Base-by-base conservation (phyloP, 2,888 invertebrate species). In the Diadegma fenestrale region DNA sequence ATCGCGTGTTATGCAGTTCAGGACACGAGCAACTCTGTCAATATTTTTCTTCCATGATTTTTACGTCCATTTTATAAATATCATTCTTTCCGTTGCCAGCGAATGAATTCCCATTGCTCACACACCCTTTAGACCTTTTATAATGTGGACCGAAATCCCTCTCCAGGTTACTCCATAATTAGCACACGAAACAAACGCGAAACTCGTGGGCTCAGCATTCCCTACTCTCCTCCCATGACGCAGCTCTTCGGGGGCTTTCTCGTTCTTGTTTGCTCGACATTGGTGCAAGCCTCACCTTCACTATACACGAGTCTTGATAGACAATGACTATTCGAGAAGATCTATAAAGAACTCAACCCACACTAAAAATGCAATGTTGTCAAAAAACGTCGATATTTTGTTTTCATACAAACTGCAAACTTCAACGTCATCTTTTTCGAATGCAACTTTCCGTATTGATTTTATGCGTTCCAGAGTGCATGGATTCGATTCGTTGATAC, bases 101-200 rank as follows among this genome's bases (percentile, higher is more conserved):
- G 22, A 41, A 41, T 43, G 17, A 45, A 26, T 45, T 68, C 22
- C 17, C 43, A 45, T 45, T 45, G 26, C 45, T 68, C 30, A 10
- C 7, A 30, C 45, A 30, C 26, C 45, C 43, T 30, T 45, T 79
- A 45, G 12, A 33, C 17, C 61, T 69, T 68, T 41, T 45, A 69
- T 37, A 58, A 68, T 41, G 17, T 54, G 58, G 43, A 37, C 19
- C 17, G 5, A 63, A 71, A 71, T 33, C 54, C 77, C 61, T 86
- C 78, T 61, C 75, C 71, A 33, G 19, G 69, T 63, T 79, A 63
- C 63, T 73, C 58, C 76, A 84, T 86, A 86, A 87, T 86, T 83
- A 87, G 85, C 83, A 76, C 85, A 71, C 58, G 68, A 80, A 72
- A 71, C 72, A 72, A 77, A 58, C 77, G 77, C 80, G 68, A 48